A percentile compares a stretch with the other conserved stretches of the same genome.
These are phyloP conservation scores for Orestias chungarensis DNA, from an alignment of 2,797 vertebrate genomes.

Conservation along the genomic window DNA sequence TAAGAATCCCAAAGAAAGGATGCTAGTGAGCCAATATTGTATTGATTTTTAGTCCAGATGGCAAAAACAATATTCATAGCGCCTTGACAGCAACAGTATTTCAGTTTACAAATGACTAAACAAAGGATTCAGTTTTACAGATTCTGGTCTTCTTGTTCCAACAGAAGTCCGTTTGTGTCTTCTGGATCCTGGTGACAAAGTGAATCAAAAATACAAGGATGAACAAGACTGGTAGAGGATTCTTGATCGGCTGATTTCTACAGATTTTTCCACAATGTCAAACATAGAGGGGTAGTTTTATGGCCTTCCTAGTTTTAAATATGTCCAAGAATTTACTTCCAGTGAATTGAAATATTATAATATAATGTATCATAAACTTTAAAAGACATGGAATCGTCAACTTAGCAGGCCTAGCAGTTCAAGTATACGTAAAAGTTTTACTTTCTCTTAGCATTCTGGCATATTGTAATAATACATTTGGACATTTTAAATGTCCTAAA, in stretches of 20 bases:
- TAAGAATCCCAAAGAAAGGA: constrained; percentile 5
- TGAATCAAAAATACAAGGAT: neutral
- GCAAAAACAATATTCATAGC: neutral
- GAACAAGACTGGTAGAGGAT: neutral
- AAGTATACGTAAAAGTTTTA: too few species aligned
- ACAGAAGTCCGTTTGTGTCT: constrained; percentile 54
- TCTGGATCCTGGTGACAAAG: constrained; percentile 58
- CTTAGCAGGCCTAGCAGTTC: neutral
- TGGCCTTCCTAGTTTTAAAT: neutral
- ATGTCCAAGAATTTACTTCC: too few species aligned
- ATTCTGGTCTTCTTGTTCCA: constrained; percentile 63
- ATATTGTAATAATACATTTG: neutral
- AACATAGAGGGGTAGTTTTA: neutral
- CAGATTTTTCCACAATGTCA: neutral
- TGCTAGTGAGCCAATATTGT: neutral
- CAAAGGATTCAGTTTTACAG: constrained; percentile 54
- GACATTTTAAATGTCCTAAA: neutral
- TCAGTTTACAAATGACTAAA: neutral
- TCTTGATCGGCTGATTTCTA: neutral
- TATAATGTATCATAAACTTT: too few species aligned
- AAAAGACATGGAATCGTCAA: too few species aligned
- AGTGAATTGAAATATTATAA: too few species aligned
- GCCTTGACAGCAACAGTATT: constrained; percentile 25
- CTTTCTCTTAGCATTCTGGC: too few species aligned
- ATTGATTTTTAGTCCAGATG: constrained; percentile 1